Conservation (phyloP, 2,113 vertebrate species). For the Odocoileus virginianus region DNA sequence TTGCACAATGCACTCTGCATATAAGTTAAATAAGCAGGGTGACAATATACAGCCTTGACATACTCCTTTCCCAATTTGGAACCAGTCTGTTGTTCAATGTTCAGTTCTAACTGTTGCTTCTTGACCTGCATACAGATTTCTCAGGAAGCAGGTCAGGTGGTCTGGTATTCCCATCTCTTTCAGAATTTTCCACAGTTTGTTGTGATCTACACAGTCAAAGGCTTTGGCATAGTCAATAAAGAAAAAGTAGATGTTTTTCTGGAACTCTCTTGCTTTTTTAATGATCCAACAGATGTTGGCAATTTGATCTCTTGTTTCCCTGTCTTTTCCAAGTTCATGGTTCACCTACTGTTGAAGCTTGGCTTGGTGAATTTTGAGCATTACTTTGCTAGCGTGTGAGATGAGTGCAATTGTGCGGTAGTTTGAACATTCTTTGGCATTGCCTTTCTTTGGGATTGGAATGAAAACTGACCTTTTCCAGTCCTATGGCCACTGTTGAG, state of each 20-base stretch:
- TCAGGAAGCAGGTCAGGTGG: background rate
- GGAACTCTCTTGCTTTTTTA: background rate
- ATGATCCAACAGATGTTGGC: background rate
- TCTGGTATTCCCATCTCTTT: background rate
- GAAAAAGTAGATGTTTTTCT: background rate
- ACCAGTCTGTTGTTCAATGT: background rate
- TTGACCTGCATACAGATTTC: background rate
- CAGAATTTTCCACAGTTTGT: background rate
- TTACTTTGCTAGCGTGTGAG: background rate
- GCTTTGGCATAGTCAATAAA: background rate
- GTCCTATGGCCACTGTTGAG: background rate
- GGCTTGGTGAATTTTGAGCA: background rate
- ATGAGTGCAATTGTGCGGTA: background rate
- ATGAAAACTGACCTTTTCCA: background rate
- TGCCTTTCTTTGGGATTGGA: background rate
- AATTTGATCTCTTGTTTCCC: background rate
- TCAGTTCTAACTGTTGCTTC: background rate
- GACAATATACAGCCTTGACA: background rate
- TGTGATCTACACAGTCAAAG: background rate
- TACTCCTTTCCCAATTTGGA: background rate
- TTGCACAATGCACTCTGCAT: background rate
- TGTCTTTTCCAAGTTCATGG: background rate
- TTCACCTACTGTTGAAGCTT: background rate
- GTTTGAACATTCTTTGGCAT: background rate
- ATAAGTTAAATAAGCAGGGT: background rate